A percentile compares a stretch with the other conserved stretches of the same genome.
Conservation (phyloP, 2,888 invertebrate genomes). For the Gordius sp. region DNA sequence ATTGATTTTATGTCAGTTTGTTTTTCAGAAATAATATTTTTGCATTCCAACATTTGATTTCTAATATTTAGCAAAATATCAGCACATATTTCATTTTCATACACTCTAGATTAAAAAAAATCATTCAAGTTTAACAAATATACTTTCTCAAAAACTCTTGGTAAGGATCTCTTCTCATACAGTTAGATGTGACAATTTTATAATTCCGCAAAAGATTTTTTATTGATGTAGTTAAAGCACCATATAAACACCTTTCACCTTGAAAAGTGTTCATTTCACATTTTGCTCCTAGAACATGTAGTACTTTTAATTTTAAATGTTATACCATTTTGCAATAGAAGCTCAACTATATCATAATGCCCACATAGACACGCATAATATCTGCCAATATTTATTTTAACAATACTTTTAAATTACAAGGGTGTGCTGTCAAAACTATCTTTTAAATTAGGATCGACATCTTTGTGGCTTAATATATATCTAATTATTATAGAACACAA, state of each 20-base stretch:
- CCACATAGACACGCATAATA: slow-evolving; percentile 35
- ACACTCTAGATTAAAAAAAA: background rate
- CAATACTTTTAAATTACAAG: slow-evolving; percentile 26
- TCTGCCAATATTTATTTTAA: slow-evolving; percentile 22
- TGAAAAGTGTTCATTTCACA: slow-evolving; percentile 35
- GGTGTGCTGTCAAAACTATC: slow-evolving; percentile 35
- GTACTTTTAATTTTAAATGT: too few relatives aligned
- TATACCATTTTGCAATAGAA: slow-evolving; percentile 30
- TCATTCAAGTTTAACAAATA: slow-evolving; percentile 8
- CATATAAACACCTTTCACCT: slow-evolving; percentile 34
- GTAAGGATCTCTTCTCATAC: slow-evolving; percentile 30
- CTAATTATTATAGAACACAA: slow-evolving; percentile 20
- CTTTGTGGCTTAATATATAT: slow-evolving; percentile 31
- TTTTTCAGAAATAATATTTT: too few relatives aligned
- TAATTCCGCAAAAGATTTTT: slow-evolving; percentile 29
- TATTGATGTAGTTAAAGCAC: slow-evolving; percentile 32
- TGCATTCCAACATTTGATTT: too few relatives aligned
- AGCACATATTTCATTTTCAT: too few relatives aligned
- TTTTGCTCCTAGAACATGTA: slow-evolving; percentile 27
- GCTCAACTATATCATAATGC: slow-evolving; percentile 31
- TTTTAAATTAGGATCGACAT: slow-evolving; percentile 31
- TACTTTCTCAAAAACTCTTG: slow-evolving; percentile 32
- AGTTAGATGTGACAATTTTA: slow-evolving; percentile 30
- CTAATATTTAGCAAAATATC: too few relatives aligned
- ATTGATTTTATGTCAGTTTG: too few relatives aligned